phyloP scores from a whole-genome alignment of 2,113 vertebrate species.

The Piliocolobus tephrosceles region DNA sequence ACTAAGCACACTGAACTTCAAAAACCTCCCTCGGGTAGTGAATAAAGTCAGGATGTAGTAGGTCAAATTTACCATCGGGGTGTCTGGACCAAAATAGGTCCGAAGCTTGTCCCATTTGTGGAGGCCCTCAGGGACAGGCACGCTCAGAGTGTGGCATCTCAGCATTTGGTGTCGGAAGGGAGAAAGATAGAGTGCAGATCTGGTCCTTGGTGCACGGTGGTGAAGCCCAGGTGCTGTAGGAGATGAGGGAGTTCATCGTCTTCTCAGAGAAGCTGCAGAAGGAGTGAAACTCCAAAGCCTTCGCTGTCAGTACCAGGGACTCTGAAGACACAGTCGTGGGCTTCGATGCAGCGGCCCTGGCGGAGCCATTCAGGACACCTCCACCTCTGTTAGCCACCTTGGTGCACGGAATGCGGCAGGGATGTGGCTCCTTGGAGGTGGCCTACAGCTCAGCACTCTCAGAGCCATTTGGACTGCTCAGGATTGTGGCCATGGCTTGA shows the following conservation, averaged over 20 bases:
- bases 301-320: slow-evolving; percentile 82
- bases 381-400: slow-evolving; percentile 86
- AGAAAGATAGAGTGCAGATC: slow-evolving; percentile 83
- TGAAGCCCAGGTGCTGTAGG: slow-evolving; percentile 79
- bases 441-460: slow-evolving; percentile 73
- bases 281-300: slow-evolving; percentile 81
- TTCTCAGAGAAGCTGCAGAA: slow-evolving; percentile 87
- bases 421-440: not conserved
- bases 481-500: slow-evolving; percentile 76
- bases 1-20: slow-evolving; percentile 77
- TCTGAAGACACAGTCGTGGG: slow-evolving; percentile 87
- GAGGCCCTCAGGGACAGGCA: slow-evolving; percentile 55
- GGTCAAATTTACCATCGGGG: slow-evolving; percentile 78
- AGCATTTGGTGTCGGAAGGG: slow-evolving; percentile 80
- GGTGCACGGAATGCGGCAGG: slow-evolving; percentile 79
- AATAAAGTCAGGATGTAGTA: slow-evolving; percentile 84
- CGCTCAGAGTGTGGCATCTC: slow-evolving; percentile 81
- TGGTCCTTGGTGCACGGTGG: slow-evolving; percentile 76
- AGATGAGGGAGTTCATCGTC: slow-evolving; percentile 83
- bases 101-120: slow-evolving; percentile 77
- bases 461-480: slow-evolving; percentile 78
- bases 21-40: slow-evolving; percentile 82
- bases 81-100: slow-evolving; percentile 80
- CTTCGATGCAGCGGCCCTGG: slow-evolving; percentile 84
- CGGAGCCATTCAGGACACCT: slow-evolving; percentile 81